phyloP scores from a whole-genome alignment of 2,888 invertebrate species.

The Cryptocheilus praepositus region DNA sequence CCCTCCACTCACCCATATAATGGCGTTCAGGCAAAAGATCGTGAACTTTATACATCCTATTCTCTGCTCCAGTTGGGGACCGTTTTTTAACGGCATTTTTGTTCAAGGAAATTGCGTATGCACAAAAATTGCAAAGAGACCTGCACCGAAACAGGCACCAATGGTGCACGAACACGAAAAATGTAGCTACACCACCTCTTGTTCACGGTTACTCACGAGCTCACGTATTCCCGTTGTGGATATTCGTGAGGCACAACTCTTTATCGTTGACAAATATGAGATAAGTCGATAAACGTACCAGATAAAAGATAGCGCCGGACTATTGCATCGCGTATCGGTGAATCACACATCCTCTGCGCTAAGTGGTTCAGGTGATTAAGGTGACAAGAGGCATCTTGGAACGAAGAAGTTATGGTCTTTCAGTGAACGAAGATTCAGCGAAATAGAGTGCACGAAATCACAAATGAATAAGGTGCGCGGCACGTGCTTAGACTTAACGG shows the following conservation, averaged over 20 bases:
- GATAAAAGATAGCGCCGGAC: slow-evolving; percentile 47
- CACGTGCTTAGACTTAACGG: too few species aligned
- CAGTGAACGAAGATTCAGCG: too few species aligned
- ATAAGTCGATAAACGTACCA: slow-evolving; percentile 71
- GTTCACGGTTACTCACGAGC: not conserved
- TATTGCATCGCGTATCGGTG: too few species aligned
- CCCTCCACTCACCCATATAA: slow-evolving; percentile 84
- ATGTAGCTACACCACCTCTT: not conserved
- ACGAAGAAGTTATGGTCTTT: too few species aligned
- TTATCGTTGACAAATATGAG: slow-evolving; percentile 70
- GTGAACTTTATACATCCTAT: slow-evolving; percentile 89
- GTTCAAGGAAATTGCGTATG: not conserved
- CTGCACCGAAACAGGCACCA: not conserved
- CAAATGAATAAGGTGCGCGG: too few species aligned
- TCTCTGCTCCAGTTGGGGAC: slow-evolving; percentile 82
- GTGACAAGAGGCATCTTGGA: too few species aligned
- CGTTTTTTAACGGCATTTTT: slow-evolving; percentile 64
- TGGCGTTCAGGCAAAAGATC: slow-evolving; percentile 87
- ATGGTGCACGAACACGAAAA: not conserved
- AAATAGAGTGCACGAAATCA: too few species aligned
- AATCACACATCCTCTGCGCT: too few species aligned
- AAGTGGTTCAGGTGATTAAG: too few species aligned
- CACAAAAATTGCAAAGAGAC: not conserved
- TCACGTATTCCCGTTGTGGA: slow-evolving; percentile 3
- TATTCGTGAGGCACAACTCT: slow-evolving; percentile 24